Evolutionary conservation across 2,113 vertebrate genomes (phyloP), one percentile per base, ranked within the genome.

Genomic region (Tamias sibiricus): DNA sequence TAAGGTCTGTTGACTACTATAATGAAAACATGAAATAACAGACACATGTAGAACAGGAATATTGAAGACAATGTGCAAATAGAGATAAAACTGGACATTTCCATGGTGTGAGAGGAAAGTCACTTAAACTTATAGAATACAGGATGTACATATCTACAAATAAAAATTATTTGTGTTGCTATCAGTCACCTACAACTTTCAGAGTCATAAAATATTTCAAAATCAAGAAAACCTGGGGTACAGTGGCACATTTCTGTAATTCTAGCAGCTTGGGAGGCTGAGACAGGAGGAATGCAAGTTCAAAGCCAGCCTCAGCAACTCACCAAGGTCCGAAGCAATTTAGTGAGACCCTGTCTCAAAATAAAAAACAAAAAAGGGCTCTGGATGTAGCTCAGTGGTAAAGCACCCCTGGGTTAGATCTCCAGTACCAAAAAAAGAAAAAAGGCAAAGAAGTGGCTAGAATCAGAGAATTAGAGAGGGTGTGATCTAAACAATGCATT

Each of bases 11-110:
- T 74, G 89, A 16, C 22, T 49, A 77, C 24, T 68, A 88, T 52
- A 71, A 85, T 95, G 80, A 26, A 83, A 75, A 94, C 90, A 77
- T 28, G 26, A 59, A 66, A 76, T 52, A 90, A 76, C 16, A 94
- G 71, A 77, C 44, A 91, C 49, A 47, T 17, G 35, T 64, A 69
- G 79, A 35, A 57, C n/a, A 92, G 47, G 54, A 93, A 82, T 84
- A 66, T n/a, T 30, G 20, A 85, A 64, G 66, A 71, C 16, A 88
- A 76, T n/a, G 30, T 17, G 4, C 52, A 89, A 86, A 28, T 49
- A n/a, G 40, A 40, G 44, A 5, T 40, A 47, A 75, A 93, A 85
- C 24, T 81, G 44, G 44, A 68, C 52, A 86, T 17, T 79, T 90
- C 42, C 19, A 59, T 11, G 12, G 6, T 69, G 32, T n/a, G 17